These are phyloP conservation scores for Perodicticus potto DNA, from an alignment of 2,797 vertebrate species.

Conservation along the genomic window DNA sequence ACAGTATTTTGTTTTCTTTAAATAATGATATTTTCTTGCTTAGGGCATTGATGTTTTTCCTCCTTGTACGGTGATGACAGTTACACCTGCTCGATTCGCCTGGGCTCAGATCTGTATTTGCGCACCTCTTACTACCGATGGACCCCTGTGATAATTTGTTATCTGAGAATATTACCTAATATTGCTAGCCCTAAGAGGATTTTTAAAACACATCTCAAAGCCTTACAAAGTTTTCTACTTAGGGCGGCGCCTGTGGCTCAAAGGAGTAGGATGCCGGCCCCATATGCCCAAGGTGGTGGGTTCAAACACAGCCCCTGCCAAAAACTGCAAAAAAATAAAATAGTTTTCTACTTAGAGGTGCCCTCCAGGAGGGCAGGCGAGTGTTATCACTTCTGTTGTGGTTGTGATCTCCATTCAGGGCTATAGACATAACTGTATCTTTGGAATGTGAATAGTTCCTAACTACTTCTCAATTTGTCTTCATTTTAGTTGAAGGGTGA, in stretches of 20 bases:
- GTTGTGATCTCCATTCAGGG: not conserved
- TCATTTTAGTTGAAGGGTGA: not conserved
- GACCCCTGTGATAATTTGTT: not conserved
- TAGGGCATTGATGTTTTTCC: not conserved
- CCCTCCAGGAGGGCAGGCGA: not conserved
- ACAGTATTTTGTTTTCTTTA: slow-evolving; percentile 3
- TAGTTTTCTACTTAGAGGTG: not conserved
- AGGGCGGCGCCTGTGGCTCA: not conserved
- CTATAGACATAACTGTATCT: not conserved
- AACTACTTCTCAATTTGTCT: not conserved
- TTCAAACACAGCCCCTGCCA: too few species aligned
- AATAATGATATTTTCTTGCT: not conserved
- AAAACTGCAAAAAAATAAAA: too few species aligned
- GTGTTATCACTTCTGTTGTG: not conserved
- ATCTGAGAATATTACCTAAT: not conserved
- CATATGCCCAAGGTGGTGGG: too few species aligned
- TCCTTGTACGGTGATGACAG: not conserved
- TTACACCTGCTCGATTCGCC: not conserved
- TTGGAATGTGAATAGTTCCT: not conserved
- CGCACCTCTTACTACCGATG: not conserved
- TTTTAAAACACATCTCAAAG: not conserved
- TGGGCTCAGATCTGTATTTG: slow-evolving; percentile 1
- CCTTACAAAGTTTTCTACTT: slow-evolving; percentile 14
- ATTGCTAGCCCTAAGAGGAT: not conserved
- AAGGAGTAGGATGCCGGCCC: too few species aligned